phyloP scores from a whole-genome alignment of 2,888 invertebrate species.

The Drosophila nr. fundita region DNA sequence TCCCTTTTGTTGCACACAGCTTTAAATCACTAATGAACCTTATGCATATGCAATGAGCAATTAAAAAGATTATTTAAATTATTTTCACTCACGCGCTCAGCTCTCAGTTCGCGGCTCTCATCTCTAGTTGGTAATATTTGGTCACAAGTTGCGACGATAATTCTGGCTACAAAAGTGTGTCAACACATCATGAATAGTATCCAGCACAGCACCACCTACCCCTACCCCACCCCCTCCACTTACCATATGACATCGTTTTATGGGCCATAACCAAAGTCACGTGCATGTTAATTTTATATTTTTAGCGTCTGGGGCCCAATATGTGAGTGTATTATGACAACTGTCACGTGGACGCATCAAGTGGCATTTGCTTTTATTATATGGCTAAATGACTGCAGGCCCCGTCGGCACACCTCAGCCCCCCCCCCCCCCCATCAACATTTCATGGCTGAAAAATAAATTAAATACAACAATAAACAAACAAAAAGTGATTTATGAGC shows the following conservation, averaged over 20 bases:
- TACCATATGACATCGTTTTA: slow-evolving; percentile 8
- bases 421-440: background rate
- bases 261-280: slow-evolving; percentile 50
- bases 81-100: slow-evolving; percentile 18
- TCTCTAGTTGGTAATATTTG: slow-evolving; percentile 11
- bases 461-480: slow-evolving; percentile 42
- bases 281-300: slow-evolving; percentile 53
- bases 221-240: background rate
- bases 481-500: slow-evolving; percentile 56
- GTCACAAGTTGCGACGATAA: slow-evolving; percentile 10
- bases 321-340: slow-evolving; percentile 45
- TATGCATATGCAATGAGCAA: background rate
- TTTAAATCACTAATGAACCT: slow-evolving; percentile 2
- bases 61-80: background rate
- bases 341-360: slow-evolving; percentile 56
- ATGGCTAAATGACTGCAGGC: slow-evolving; percentile 10
- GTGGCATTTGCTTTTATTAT: slow-evolving; percentile 45
- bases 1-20: slow-evolving; percentile 7
- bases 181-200: slow-evolving; percentile 45
- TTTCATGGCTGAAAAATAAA: slow-evolving; percentile 50
- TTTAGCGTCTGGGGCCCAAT: slow-evolving; percentile 23
- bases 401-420: background rate
- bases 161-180: slow-evolving; percentile 44
- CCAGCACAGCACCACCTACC: background rate
- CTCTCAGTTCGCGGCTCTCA: slow-evolving; percentile 12